Evolutionary conservation across 2,797 vertebrate species (phyloP).

Genomic region (Tauraco hartlaubi): DNA sequence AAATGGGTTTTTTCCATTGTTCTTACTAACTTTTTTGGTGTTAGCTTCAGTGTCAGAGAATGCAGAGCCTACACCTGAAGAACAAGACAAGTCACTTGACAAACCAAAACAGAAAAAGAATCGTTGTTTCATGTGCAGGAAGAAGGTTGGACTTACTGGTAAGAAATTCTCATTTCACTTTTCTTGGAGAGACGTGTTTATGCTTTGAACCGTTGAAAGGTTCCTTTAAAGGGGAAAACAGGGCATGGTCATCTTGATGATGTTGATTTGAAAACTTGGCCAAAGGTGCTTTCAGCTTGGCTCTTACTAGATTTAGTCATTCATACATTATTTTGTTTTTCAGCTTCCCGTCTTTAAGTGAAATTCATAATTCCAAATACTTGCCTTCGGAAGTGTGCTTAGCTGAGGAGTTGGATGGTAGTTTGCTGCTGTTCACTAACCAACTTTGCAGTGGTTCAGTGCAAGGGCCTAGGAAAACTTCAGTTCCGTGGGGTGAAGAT

Average conservation of each 20-base stretch:
- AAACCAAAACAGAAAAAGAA: constrained; percentile 90
- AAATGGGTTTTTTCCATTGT: neutral
- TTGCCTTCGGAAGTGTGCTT: neutral
- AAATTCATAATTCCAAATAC: neutral
- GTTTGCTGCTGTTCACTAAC: neutral
- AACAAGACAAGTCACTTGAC: constrained; percentile 82
- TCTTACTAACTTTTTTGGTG: constrained; percentile 36
- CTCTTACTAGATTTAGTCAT: neutral
- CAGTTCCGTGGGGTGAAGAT: neutral
- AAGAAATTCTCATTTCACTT: constrained; percentile 20
- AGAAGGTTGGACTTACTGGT: constrained; percentile 92
- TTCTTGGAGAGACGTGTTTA: neutral
- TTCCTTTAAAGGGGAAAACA: neutral
- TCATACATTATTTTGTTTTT: neutral
- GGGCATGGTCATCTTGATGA: neutral
- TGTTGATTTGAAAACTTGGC: neutral
- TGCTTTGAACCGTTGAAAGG: neutral
- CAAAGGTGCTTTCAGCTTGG: neutral
- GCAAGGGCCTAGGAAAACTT: neutral
- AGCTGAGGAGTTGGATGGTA: neutral
- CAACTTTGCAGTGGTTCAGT: neutral
- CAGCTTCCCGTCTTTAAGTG: neutral
- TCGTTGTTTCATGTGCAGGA: constrained; percentile 90
- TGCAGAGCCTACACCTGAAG: constrained; percentile 80
- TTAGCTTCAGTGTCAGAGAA: constrained; percentile 81